Base-by-base conservation (phyloP, 2,797 vertebrate species). In the Meda fulgida region DNA sequence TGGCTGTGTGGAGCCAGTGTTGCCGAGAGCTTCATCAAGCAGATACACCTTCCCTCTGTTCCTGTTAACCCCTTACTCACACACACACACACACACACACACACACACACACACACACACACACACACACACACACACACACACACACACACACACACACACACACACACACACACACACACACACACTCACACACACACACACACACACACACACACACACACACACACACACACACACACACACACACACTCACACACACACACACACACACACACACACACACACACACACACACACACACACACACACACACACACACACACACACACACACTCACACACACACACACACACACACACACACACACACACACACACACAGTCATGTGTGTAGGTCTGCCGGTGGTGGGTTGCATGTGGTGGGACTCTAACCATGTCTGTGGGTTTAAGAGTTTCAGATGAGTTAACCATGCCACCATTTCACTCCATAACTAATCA, bases 1-100 rank as follows among this genome's bases (percentile, higher is more conserved):
- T 80, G 75, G 63, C 55, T 78, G 38, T 81, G 73, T 89, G 90
- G 92, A 92, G 89, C 93, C 92, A 91, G 86, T 72, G 87, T 76
- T 21, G 46, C 75, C 88, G 55, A 76, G 81, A 89, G 90, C 89
- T 71, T 84, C 38, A 82, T 85, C 78, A 77, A 78, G 83, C 87
- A 86, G 81, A 65, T 18, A 38, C 77, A 77, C 8, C 36, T 53
- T 83, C 55, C 18, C 78, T 66, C 48, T 76, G 51, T 40, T 18
- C 63, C 13, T 19, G 13, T 84, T 75, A 71, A 78, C 29, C 69
- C 71, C 67, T 86, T 16, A 86, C 40, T 79, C 82, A 81, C 34
- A 73, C 46, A 7, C 48, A 18, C 18, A 19, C 48, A 1, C 48
- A 16, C 16, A 18, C 46, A 14, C 40, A 0, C 38, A 2, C 38